phyloP scores from a whole-genome alignment of 2,797 vertebrate species.

The Cyprinodon diabolis region DNA sequence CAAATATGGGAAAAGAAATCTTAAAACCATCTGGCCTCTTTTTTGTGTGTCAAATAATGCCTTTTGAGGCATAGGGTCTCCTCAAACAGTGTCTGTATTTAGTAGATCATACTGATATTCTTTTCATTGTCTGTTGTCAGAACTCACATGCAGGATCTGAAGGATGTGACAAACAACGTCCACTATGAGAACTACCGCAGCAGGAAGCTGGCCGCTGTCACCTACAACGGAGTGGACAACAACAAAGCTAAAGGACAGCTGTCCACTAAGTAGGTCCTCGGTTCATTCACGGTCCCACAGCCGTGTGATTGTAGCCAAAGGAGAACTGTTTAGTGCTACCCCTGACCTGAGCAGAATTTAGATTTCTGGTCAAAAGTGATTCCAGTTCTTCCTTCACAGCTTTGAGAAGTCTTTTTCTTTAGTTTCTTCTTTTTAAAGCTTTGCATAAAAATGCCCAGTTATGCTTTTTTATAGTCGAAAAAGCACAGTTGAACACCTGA shows the following conservation, averaged over 20 bases:
- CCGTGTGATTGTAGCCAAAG: neutral
- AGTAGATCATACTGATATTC: neutral
- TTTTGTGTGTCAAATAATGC: neutral
- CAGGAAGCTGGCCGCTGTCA: slow-evolving; percentile 98
- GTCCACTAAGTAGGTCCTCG: slow-evolving; percentile 90
- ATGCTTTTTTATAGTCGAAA: slow-evolving; percentile 19
- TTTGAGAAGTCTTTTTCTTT: neutral
- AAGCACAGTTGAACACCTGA: slow-evolving; percentile 9
- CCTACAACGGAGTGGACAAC: slow-evolving; percentile 97
- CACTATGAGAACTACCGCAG: slow-evolving; percentile 99
- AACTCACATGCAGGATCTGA: slow-evolving; percentile 99
- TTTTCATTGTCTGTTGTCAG: slow-evolving; percentile 66
- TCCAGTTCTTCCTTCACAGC: neutral
- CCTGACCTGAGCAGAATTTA: slow-evolving; percentile 8
- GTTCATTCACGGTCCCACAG: neutral
- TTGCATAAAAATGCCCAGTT: slow-evolving; percentile 32
- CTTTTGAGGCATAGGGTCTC: neutral
- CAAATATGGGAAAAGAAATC: neutral
- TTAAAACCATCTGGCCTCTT: neutral
- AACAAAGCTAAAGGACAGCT: slow-evolving; percentile 95
- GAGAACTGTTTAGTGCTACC: neutral
- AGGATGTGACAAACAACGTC: slow-evolving; percentile 98
- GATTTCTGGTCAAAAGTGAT: slow-evolving; percentile 3
- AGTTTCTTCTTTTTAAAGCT: slow-evolving; percentile 10
- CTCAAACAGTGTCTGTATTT: neutral